Percentiles rank a stretch among this genome's conserved stretches.
These are phyloP conservation scores for Drosophila aff. DNA, from an alignment of 1,140 invertebrate species.

Conservation along the genomic window DNA sequence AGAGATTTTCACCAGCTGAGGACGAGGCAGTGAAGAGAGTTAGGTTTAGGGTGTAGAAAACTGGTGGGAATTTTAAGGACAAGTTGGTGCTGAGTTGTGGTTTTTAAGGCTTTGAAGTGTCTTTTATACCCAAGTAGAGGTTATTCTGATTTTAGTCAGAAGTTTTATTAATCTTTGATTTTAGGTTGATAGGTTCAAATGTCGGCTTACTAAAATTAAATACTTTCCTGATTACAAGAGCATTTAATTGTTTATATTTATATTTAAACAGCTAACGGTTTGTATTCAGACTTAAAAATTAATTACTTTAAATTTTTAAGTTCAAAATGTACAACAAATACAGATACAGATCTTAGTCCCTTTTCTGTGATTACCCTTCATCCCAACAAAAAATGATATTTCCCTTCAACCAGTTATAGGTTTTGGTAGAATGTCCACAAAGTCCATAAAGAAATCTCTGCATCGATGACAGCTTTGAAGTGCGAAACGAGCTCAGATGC, in stretches of 20 bases:
- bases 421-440: slow-evolving; percentile 4
- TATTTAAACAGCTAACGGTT: no score
- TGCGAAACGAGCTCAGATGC: slow-evolving; percentile 72
- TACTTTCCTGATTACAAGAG: not conserved
- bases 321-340: no score
- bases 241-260: not conserved
- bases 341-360: not conserved
- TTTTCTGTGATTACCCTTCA: no score
- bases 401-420: slow-evolving; percentile 16
- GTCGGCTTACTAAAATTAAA: no score
- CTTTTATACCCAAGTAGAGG: no score
- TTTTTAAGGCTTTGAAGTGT: not conserved
- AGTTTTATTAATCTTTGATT: no score
- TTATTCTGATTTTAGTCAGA: no score
- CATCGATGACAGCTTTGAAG: slow-evolving; percentile 47
- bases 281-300: not conserved
- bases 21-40: slow-evolving; percentile 21
- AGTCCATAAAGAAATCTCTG: slow-evolving; percentile 28
- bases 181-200: no score
- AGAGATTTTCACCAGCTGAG: slow-evolving; percentile 62
- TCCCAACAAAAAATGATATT: not conserved
- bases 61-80: not conserved
- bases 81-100: slow-evolving; percentile 13
- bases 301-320: no score
- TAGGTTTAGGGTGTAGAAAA: not conserved